Base-by-base conservation (phyloP, 2,888 invertebrate species). In the Rhogogaster chlorosoma region DNA sequence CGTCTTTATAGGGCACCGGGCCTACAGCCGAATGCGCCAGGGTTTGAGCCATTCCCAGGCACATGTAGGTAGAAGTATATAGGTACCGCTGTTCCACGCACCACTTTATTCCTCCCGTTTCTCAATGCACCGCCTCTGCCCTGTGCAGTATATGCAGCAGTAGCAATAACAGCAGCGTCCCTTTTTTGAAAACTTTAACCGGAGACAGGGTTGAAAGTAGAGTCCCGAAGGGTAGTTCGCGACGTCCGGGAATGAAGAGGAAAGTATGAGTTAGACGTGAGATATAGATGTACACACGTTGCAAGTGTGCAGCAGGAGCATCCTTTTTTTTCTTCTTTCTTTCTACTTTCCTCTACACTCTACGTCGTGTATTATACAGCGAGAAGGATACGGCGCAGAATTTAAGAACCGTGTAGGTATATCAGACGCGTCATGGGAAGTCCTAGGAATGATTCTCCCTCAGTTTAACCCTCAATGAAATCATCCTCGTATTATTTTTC, bases 401-500 rank as follows among this genome's bases (percentile, higher is more conserved):
- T 67, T 67, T 67, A 15, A 15, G 53, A 53, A 53, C 53, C 53
- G 53, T 53, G 53, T 53, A 53, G 7, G n/a, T 53, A 53, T n/a
- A 15, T 29, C 80, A 6, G 80, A 61, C 45, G 87, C 89, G 89
- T 89, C 88, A 89, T 88, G 88, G 89, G 88, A 90, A 90, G 90
- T 89, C 88, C 88, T 87, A 87, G 86, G 84, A 87, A 87, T 85
- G 85, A 87, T 87, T 86, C 87, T 87, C 80, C 87, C 86, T 86
- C 29, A n/a, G 53, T 49, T 64, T 61, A 61, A 45, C 64, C 67
- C 83, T 64, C 67, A 18, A 87, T 88, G 87, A 88, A 90, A 89
- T 90, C 90, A 90, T 90, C 90, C 90, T 90, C 89, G 90, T 89
- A 88, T 89, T 89, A 87, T 89, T 89, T 86, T 89, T 22, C 6